Evolutionary conservation across 2,797 vertebrate species (phyloP).

Genomic region (Chromobotia macracanthus): DNA sequence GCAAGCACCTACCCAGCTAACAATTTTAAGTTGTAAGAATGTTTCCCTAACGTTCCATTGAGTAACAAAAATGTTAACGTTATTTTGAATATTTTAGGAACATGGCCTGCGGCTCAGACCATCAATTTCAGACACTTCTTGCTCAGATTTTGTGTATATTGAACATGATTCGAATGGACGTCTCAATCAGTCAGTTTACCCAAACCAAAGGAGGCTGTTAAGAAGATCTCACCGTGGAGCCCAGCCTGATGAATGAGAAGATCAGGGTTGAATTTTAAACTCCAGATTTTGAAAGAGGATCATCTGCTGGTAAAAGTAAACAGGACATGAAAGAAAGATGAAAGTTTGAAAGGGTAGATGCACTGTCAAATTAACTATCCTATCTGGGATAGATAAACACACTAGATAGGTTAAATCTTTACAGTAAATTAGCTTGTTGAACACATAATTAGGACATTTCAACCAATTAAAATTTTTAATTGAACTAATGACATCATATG

Average conservation of each 20-base stretch:
- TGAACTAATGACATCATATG: too few species aligned
- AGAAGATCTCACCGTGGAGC: constrained; percentile 49
- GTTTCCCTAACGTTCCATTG: too few species aligned
- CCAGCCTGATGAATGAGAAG: constrained; percentile 43
- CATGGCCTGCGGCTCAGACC: too few species aligned
- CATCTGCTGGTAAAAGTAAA: neutral
- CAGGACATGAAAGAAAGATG: neutral
- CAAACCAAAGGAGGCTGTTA: constrained; percentile 58
- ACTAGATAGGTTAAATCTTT: too few species aligned
- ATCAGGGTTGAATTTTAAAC: constrained; percentile 22
- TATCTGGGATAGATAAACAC: too few species aligned
- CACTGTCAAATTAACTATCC: too few species aligned
- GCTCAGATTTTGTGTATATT: constrained; percentile 70
- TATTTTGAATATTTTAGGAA: too few species aligned
- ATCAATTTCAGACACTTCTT: constrained; percentile 71
- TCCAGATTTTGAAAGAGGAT: constrained; percentile 3
- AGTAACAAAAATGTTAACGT: too few species aligned
- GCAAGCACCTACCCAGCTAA: constrained; percentile 66
- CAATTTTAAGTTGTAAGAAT: too few species aligned
- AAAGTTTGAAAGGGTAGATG: neutral
- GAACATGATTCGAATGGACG: constrained; percentile 72
- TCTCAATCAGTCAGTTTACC: constrained; percentile 77
- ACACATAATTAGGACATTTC: too few species aligned
- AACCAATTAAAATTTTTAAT: too few species aligned
- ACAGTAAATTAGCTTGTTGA: too few species aligned